These are phyloP conservation scores for Arnoldichthys spilopterus DNA, from an alignment of 2,797 vertebrate genomes.

Conservation along the genomic window DNA sequence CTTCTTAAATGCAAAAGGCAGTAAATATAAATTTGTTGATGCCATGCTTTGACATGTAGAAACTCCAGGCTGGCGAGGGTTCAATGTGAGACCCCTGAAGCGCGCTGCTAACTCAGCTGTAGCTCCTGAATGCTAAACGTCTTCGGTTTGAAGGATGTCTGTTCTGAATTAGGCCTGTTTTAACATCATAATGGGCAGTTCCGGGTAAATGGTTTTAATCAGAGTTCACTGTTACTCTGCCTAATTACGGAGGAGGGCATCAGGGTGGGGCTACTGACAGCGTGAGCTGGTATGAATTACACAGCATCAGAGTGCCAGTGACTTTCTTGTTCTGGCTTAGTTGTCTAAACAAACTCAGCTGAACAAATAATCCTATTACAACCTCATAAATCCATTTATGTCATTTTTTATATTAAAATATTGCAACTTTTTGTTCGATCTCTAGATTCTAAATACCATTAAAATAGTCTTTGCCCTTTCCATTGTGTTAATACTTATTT, in stretches of 20 bases:
- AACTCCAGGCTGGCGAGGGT: constrained; percentile 14
- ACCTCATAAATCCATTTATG: too few relatives aligned
- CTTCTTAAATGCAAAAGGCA: constrained; percentile 86
- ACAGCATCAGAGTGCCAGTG: constrained; percentile 37
- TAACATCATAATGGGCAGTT: constrained; percentile 87
- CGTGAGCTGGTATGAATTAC: constrained; percentile 82
- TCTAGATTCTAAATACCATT: too few relatives aligned
- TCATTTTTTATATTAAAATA: too few relatives aligned
- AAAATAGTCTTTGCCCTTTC: too few relatives aligned
- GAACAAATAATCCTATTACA: too few relatives aligned
- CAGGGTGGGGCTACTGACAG: constrained; percentile 84
- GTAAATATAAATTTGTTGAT: constrained; percentile 84
- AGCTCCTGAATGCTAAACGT: constrained; percentile 81
- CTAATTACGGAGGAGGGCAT: constrained; percentile 85
- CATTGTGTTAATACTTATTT: too few relatives aligned
- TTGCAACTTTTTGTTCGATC: too few relatives aligned
- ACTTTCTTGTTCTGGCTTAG: constrained; percentile 38
- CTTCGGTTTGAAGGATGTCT: constrained; percentile 83
- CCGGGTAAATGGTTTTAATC: constrained; percentile 87
- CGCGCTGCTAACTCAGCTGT: constrained; percentile 75
- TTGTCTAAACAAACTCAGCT: constrained; percentile 69
- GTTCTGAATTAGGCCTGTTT: constrained; percentile 83
- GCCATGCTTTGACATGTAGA: constrained; percentile 71
- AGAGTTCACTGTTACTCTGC: constrained; percentile 85
- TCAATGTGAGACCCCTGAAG: constrained; percentile 63